Conservation (phyloP, 2,113 vertebrate species). For the Catharus fuscescens region DNA sequence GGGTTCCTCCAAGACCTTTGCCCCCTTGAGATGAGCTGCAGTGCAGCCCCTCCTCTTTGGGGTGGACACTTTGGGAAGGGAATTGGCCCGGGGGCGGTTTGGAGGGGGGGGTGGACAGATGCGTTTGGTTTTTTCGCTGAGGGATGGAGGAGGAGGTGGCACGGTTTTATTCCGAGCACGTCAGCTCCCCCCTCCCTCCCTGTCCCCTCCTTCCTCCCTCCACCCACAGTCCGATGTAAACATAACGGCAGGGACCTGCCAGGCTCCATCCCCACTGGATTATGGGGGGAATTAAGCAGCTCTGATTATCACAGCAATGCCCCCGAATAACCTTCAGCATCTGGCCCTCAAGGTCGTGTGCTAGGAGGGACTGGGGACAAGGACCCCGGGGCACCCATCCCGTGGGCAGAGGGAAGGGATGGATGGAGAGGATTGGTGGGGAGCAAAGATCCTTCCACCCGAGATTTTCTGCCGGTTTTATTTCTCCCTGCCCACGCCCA, state of each 20-base stretch:
- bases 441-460: background rate
- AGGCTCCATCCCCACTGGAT: background rate
- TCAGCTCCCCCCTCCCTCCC: background rate
- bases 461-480: background rate
- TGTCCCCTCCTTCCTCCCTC: slow-evolving; percentile 47
- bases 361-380: background rate
- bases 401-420: background rate
- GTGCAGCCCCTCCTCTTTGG: slow-evolving; percentile 1
- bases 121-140: background rate
- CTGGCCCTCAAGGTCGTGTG: background rate
- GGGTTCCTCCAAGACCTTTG: slow-evolving; percentile 49
- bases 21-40: slow-evolving; percentile 32
- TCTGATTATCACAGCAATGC: slow-evolving; percentile 17
- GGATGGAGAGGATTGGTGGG: background rate
- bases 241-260: slow-evolving; percentile 29
- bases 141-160: slow-evolving; percentile 38
- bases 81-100: background rate
- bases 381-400: background rate
- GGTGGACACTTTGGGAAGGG: slow-evolving; percentile 24
- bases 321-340: slow-evolving; percentile 19
- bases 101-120: background rate
- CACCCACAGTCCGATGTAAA: slow-evolving; percentile 54
- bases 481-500: slow-evolving; percentile 7
- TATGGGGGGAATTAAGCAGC: background rate
- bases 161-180: slow-evolving; percentile 36